Percentiles rank a stretch among this genome's conserved stretches.
Evolutionary conservation across 2,797 vertebrate species (phyloP).

Genomic region (Myotis planiceps): DNA sequence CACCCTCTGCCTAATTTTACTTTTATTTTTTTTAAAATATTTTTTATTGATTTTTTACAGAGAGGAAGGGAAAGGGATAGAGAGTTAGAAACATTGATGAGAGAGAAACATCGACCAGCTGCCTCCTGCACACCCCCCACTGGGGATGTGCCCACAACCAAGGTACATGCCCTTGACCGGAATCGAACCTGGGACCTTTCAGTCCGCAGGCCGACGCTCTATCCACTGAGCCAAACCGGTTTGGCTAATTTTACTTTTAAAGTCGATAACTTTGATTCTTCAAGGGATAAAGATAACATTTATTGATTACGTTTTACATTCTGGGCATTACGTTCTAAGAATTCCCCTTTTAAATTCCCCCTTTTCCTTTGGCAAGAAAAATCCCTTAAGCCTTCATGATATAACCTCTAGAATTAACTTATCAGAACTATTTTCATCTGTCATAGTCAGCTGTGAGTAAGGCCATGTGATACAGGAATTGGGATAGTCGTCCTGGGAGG

Average conservation of each 20-base stretch:
- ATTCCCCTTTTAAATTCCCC: constrained; percentile 16
- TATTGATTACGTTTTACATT: background rate
- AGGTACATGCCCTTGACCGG: too few relatives aligned
- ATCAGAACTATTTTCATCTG: constrained; percentile 51
- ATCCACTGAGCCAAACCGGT: too few relatives aligned
- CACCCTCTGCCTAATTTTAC: background rate
- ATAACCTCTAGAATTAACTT: constrained; percentile 52
- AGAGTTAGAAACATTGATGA: too few relatives aligned
- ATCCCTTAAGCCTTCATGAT: constrained; percentile 7
- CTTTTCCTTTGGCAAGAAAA: constrained; percentile 36
- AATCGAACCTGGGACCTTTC: too few relatives aligned
- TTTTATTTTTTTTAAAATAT: too few relatives aligned
- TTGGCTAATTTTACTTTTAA: constrained; percentile 23
- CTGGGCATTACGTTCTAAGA: background rate
- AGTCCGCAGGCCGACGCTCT: too few relatives aligned
- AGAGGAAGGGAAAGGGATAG: too few relatives aligned
- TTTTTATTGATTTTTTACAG: too few relatives aligned
- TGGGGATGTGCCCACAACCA: too few relatives aligned
- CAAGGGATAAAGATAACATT: background rate
- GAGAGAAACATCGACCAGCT: too few relatives aligned
- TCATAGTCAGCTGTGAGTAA: constrained; percentile 31
- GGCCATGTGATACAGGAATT: background rate
- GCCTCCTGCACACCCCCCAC: too few relatives aligned
- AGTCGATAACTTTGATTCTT: background rate
- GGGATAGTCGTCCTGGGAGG: background rate